A percentile compares a stretch with the other conserved stretches of the same genome.
Evolutionary conservation across 2,113 vertebrate species (phyloP).

Genomic region (Aegotheles bennettii): DNA sequence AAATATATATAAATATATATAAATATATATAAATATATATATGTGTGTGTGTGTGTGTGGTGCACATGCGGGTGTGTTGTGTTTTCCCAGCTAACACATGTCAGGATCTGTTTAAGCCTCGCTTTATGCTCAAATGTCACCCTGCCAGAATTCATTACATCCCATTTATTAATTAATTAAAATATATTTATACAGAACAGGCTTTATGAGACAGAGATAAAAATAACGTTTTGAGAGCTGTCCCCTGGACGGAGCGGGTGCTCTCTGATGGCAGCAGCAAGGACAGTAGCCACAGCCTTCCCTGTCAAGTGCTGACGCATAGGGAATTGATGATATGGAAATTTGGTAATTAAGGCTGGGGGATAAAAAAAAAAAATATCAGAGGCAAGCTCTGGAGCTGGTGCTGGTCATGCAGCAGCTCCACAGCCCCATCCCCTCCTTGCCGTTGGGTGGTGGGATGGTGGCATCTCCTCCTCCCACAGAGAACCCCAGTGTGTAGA

Average conservation of each 20-base stretch:
- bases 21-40: fast-evolving
- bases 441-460: background rate
- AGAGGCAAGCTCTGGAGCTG: background rate
- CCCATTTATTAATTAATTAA: conserved; percentile 82
- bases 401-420: background rate
- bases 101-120: conserved; percentile 73
- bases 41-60: background rate
- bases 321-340: conserved; percentile 37
- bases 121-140: conserved; percentile 78
- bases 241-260: conserved; percentile 28
- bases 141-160: conserved; percentile 81
- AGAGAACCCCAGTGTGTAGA: too few relatives aligned
- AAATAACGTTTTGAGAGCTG: conserved; percentile 75
- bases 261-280: conserved; percentile 51
- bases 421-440: background rate
- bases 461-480: background rate
- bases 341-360: conserved; percentile 25
- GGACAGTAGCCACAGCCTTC: conserved; percentile 5
- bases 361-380: background rate
- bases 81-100: conserved; percentile 70
- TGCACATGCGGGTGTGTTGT: background rate
- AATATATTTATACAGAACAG: conserved; percentile 76
- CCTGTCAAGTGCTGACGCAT: conserved; percentile 9
- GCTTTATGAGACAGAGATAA: conserved; percentile 71
- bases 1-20: background rate